Evolutionary conservation across 2,888 invertebrate genomes (phyloP).

Genomic region (Protula sp.): DNA sequence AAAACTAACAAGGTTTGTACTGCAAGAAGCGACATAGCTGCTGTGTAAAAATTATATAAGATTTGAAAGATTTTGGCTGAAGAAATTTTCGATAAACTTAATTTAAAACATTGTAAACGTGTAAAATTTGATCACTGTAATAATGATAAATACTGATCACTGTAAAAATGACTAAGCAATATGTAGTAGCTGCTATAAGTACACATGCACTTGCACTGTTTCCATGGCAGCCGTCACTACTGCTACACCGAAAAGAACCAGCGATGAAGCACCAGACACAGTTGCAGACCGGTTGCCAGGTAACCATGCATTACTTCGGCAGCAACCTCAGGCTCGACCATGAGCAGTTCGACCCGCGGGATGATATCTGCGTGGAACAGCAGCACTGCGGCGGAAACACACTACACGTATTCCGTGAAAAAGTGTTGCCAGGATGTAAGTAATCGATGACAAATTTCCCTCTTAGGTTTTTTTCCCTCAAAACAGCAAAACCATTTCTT

Average conservation of each 20-base stretch:
- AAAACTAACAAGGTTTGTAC: background rate
- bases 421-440: slow-evolving; percentile 33
- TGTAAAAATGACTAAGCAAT: too few relatives aligned
- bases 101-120: too few relatives aligned
- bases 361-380: slow-evolving; percentile 50
- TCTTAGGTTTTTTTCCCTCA: too few relatives aligned
- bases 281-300: slow-evolving; percentile 39
- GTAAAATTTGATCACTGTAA: too few relatives aligned
- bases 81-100: too few relatives aligned
- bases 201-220: too few relatives aligned
- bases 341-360: slow-evolving; percentile 35
- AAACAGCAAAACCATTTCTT: too few relatives aligned
- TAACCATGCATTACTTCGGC: slow-evolving; percentile 50
- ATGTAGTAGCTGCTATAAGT: too few relatives aligned
- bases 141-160: too few relatives aligned
- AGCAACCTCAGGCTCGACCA: slow-evolving; percentile 39
- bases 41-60: too few relatives aligned
- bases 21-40: too few relatives aligned
- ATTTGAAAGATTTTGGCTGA: too few relatives aligned
- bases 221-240: background rate
- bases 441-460: background rate
- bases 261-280: slow-evolving; percentile 41
- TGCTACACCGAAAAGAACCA: slow-evolving; percentile 31
- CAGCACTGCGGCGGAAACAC: slow-evolving; percentile 55
- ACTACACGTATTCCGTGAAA: slow-evolving; percentile 48